Evolutionary conservation across 2,888 invertebrate species (phyloP).

Genomic region (Nymphalis polychloros): DNA sequence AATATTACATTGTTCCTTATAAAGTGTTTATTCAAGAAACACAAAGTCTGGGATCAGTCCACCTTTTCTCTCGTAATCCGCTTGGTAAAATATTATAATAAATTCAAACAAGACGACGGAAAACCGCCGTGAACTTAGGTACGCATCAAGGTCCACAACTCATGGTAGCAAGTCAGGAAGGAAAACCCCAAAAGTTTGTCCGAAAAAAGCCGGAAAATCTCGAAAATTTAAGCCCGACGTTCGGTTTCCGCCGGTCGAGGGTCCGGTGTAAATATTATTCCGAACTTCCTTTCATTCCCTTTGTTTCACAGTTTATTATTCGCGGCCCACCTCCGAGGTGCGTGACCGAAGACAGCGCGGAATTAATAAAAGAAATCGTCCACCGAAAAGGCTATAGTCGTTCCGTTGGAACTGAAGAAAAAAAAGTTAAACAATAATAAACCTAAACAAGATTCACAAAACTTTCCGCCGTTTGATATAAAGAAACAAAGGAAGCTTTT

Average conservation of each 20-base stretch:
- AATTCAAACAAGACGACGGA: slow-evolving; percentile 66
- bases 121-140: slow-evolving; percentile 61
- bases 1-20: slow-evolving; percentile 31
- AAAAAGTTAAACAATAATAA: slow-evolving; percentile 58
- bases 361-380: slow-evolving; percentile 44
- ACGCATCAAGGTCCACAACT: slow-evolving; percentile 61
- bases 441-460: slow-evolving; percentile 63
- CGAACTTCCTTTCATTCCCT: slow-evolving; percentile 68
- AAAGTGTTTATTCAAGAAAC: slow-evolving; percentile 33
- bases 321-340: slow-evolving; percentile 53
- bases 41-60: slow-evolving; percentile 52
- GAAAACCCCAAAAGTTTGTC: slow-evolving; percentile 58
- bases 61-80: slow-evolving; percentile 55
- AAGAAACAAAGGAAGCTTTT: slow-evolving; percentile 64
- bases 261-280: slow-evolving; percentile 73
- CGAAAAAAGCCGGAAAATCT: slow-evolving; percentile 64
- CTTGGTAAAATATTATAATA: slow-evolving; percentile 62
- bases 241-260: slow-evolving; percentile 67
- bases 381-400: slow-evolving; percentile 33
- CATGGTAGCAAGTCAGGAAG: slow-evolving; percentile 72
- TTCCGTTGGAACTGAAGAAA: slow-evolving; percentile 31
- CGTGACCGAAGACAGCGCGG: slow-evolving; percentile 43
- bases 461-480: slow-evolving; percentile 61
- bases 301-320: slow-evolving; percentile 76
- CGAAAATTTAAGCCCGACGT: slow-evolving; percentile 69